Evolutionary conservation across 2,113 vertebrate species (phyloP).

Genomic region (Rafetus swinhoei): DNA sequence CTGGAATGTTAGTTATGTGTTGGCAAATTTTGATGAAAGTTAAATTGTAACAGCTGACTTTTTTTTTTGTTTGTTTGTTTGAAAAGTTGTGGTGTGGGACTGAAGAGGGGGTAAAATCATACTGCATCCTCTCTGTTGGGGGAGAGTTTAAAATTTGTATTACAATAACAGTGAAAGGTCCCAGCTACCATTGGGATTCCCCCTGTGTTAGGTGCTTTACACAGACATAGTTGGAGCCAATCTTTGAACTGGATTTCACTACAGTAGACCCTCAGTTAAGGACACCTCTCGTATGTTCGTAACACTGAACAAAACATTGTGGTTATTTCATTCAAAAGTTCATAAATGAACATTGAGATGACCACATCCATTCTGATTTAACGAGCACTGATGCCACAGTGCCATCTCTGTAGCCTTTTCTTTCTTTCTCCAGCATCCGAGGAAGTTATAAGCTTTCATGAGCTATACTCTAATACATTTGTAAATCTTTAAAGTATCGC

Average conservation of each 20-base stretch:
- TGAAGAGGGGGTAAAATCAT: background rate
- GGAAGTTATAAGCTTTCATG: too few relatives aligned
- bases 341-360: too few relatives aligned
- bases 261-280: background rate
- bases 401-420: too few relatives aligned
- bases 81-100: background rate
- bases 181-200: background rate
- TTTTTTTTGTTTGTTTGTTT: background rate
- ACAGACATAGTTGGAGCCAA: rapidly evolving
- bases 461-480: too few relatives aligned
- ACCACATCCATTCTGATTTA: too few relatives aligned
- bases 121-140: background rate
- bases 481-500: too few relatives aligned
- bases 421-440: too few relatives aligned
- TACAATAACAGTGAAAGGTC: background rate
- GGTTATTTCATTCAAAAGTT: too few relatives aligned
- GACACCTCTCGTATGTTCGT: too few relatives aligned
- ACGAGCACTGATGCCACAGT: too few relatives aligned
- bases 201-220: background rate
- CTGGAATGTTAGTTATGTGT: background rate
- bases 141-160: background rate
- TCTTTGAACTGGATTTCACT: background rate
- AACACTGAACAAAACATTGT: too few relatives aligned
- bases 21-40: conserved; percentile 20
- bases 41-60: conserved; percentile 35